phyloP scores from a whole-genome alignment of 2,113 vertebrate species.

The Tupaia chinensis region DNA sequence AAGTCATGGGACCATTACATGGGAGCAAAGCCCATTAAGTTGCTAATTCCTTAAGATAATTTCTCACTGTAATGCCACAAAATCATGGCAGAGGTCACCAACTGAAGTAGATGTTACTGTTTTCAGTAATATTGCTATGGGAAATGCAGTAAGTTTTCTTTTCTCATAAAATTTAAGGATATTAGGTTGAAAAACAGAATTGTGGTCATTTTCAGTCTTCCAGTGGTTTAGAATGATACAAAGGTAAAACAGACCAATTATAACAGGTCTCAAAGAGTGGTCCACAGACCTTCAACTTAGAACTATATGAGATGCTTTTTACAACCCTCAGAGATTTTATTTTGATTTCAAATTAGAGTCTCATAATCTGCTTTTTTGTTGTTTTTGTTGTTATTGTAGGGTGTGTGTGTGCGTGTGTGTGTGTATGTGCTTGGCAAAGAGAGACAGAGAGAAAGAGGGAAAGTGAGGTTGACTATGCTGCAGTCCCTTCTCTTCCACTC shows the following conservation, averaged over 20 bases:
- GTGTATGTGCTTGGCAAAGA: too few species aligned
- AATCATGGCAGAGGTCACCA: not conserved
- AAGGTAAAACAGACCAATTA: not conserved
- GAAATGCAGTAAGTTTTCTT: not conserved
- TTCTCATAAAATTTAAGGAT: not conserved
- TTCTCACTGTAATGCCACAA: not conserved
- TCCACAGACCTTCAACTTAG: not conserved
- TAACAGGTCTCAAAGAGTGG: not conserved
- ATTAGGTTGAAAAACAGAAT: not conserved
- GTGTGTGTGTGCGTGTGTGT: too few species aligned
- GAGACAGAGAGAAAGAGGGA: too few species aligned
- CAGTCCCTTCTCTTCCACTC: too few species aligned
- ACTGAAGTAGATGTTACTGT: not conserved
- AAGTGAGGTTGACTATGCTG: too few species aligned
- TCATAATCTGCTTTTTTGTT: not conserved
- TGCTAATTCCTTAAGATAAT: not conserved
- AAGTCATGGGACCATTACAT: not conserved
- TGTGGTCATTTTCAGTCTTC: not conserved
- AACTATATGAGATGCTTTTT: not conserved
- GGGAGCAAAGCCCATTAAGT: not conserved
- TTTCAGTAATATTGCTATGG: not conserved
- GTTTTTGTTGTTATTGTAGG: too few species aligned
- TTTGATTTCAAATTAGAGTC: not conserved
- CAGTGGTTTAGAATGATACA: not conserved
- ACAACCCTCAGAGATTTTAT: not conserved